phyloP scores from a whole-genome alignment of 2,888 invertebrate species.

The Cheiracanthium punctorium region DNA sequence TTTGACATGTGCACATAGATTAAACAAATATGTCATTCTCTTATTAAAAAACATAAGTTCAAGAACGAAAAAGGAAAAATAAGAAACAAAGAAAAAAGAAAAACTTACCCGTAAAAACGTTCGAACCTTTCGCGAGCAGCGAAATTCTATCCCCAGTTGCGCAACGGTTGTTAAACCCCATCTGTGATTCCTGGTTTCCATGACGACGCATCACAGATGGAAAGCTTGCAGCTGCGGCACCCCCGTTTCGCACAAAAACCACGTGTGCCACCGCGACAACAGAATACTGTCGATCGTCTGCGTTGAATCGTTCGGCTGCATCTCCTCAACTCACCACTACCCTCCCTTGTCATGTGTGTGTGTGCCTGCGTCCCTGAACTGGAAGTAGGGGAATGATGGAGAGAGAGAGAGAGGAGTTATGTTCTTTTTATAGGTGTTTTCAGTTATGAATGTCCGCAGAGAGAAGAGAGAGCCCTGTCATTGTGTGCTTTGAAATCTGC shows the following conservation, averaged over 20 bases:
- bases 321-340: neutral
- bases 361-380: neutral
- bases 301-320: neutral
- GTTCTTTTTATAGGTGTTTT: slow-evolving; percentile 1
- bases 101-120: neutral
- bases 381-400: neutral
- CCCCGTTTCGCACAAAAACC: slow-evolving; percentile 10
- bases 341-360: neutral
- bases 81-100: too few species aligned
- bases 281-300: slow-evolving; percentile 12
- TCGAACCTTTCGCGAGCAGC: neutral
- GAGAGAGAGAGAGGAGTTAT: too few species aligned
- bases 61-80: neutral
- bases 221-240: slow-evolving; percentile 12
- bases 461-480: neutral
- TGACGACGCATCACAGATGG: slow-evolving; percentile 61
- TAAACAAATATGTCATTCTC: too few species aligned
- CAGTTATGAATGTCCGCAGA: neutral
- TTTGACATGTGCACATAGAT: too few species aligned
- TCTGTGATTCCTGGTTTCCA: slow-evolving; percentile 53
- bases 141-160: neutral
- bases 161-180: slow-evolving; percentile 27
- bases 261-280: slow-evolving; percentile 15
- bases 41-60: slow-evolving; percentile 3
- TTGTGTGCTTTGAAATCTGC: neutral